Conservation (phyloP, 2,797 vertebrate genomes). For the Takifugu ocellatus region DNA sequence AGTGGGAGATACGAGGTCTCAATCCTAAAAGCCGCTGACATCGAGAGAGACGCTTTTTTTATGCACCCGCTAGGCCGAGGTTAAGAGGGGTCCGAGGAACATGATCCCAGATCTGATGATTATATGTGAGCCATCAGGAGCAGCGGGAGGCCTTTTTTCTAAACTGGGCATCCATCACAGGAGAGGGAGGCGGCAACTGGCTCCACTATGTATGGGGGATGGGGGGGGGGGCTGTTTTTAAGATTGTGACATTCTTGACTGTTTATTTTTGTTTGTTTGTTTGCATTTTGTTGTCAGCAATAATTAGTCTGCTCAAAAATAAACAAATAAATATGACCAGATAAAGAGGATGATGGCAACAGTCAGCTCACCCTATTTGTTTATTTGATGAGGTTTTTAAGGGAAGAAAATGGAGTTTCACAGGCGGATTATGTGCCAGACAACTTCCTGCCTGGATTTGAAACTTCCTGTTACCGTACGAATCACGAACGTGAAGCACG, state of each 20-base stretch:
- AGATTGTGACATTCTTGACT: slow-evolving; percentile 1
- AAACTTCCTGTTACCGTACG: too few species aligned
- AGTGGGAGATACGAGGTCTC: slow-evolving; percentile 30
- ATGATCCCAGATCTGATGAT: slow-evolving; percentile 56
- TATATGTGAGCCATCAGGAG: slow-evolving; percentile 41
- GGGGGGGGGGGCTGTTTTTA: neutral
- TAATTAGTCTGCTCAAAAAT: too few species aligned
- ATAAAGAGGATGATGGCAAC: too few species aligned
- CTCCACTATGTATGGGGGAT: slow-evolving; percentile 9
- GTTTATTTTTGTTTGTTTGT: neutral
- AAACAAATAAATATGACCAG: too few species aligned
- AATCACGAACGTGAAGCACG: too few species aligned
- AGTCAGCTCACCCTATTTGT: too few species aligned
- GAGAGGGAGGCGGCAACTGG: slow-evolving; percentile 21
- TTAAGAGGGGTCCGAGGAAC: slow-evolving; percentile 56
- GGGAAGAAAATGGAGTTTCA: neutral
- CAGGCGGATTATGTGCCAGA: neutral
- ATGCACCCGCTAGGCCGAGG: slow-evolving; percentile 44
- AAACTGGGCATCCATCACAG: slow-evolving; percentile 47
- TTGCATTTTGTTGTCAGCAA: neutral
- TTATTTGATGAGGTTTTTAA: too few species aligned
- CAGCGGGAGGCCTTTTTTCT: slow-evolving; percentile 42
- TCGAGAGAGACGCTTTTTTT: slow-evolving; percentile 31
- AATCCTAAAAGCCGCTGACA: slow-evolving; percentile 38
- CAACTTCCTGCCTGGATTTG: too few species aligned